These are phyloP conservation scores for rabbit (Oryctolagus cuniculus) DNA, from an alignment of 2,113 vertebrate genomes.

Conservation along the genomic window mOryCun1.1 NC_091441.1:86273501-86274000, in stretches of 20 bases:
- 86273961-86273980: too few species aligned
- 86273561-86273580: neutral
- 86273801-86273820: neutral
- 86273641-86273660: conserved; percentile 2
- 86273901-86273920: neutral
- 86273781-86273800: neutral
- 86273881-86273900: neutral
- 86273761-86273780: neutral
- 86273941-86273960: too few species aligned
- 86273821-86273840: neutral
- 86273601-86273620: neutral
- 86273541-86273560: neutral
- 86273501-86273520: conserved; percentile 27
- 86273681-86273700: neutral
- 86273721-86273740: neutral
- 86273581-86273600: neutral
- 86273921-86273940: too few species aligned
- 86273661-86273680: neutral
- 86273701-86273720: neutral
- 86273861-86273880: neutral
- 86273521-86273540: conserved; percentile 26
- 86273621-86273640: neutral
- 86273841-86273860: neutral
- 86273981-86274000: too few species aligned
- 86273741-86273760: neutral